phyloP scores from a whole-genome alignment of 2,888 invertebrate genomes.

The Automeris io region DNA sequence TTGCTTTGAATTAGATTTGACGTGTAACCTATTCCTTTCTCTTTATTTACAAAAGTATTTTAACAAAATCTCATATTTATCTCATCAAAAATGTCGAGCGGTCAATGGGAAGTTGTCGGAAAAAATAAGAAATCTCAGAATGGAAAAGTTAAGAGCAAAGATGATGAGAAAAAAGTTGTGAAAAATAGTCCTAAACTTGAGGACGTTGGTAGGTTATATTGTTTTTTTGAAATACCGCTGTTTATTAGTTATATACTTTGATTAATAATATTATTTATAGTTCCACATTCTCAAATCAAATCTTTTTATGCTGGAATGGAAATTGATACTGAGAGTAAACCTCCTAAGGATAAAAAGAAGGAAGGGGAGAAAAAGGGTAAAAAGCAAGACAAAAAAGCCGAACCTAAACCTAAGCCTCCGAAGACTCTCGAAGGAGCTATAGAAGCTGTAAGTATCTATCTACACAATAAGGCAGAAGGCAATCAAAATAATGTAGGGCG shows the following conservation, averaged over 20 bases:
- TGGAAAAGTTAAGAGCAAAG: conserved; percentile 69
- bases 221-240: conserved; percentile 15
- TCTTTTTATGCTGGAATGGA: conserved; percentile 80
- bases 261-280: conserved; percentile 50
- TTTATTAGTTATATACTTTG: conserved; percentile 8
- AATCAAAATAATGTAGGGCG: too few species aligned
- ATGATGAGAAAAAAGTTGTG: conserved; percentile 78
- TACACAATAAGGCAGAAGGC: neutral
- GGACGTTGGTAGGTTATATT: conserved; percentile 81
- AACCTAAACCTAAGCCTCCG: conserved; percentile 79
- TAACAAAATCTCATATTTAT: conserved; percentile 25
- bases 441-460: conserved; percentile 63
- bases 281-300: conserved; percentile 82
- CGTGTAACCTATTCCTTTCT: conserved; percentile 64
- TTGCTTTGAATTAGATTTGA: conserved; percentile 55
- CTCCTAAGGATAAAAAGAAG: conserved; percentile 72
- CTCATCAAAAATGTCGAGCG: conserved; percentile 58
- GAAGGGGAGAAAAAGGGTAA: conserved; percentile 59
- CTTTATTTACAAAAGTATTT: conserved; percentile 58
- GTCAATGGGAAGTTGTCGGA: conserved; percentile 84
- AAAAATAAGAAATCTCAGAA: conserved; percentile 80
- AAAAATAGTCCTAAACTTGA: conserved; percentile 84
- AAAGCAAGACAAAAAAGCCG: conserved; percentile 70
- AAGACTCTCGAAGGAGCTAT: conserved; percentile 81
- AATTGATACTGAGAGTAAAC: conserved; percentile 78